Evolutionary conservation across 35 echinoderm and acorn worm genomes (phyloP).

Genomic region (Ptychodera flava): DNA sequence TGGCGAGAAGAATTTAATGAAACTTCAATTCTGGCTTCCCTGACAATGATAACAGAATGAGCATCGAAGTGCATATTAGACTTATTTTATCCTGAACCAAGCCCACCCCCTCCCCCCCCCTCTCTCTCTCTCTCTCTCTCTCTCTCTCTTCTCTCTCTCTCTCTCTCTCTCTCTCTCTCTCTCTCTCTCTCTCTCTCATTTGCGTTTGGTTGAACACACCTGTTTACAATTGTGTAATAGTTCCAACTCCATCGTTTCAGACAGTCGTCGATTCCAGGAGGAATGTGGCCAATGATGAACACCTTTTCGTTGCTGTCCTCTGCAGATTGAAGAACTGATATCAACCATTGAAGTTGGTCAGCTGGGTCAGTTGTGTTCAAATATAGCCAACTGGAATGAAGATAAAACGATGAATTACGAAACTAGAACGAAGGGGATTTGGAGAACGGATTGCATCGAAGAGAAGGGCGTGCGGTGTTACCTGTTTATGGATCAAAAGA

Average conservation of each 20-base stretch:
- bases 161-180: too few species aligned
- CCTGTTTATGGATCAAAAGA: background rate
- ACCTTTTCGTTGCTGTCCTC: slow-evolving; percentile 53
- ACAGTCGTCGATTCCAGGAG: slow-evolving; percentile 10
- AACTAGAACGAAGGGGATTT: background rate
- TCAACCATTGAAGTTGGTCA: slow-evolving; percentile 56
- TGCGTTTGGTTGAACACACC: too few species aligned
- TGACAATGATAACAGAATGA: too few species aligned
- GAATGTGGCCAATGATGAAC: slow-evolving; percentile 60
- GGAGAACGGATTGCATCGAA: background rate
- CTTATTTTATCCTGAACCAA: too few species aligned
- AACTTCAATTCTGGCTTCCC: too few species aligned
- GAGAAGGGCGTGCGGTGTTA: background rate
- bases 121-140: too few species aligned
- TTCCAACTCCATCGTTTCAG: slow-evolving; percentile 49
- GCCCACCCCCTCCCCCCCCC: too few species aligned
- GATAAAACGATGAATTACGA: background rate
- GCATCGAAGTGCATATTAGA: too few species aligned
- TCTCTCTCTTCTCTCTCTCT: too few species aligned
- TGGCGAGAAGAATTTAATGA: too few species aligned
- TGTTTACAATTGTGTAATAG: slow-evolving; percentile 59
- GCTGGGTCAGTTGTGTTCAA: slow-evolving; percentile 69
- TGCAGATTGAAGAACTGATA: slow-evolving; percentile 41
- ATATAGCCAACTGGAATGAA: slow-evolving; percentile 27
- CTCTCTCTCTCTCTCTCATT: too few species aligned